Percentiles rank a stretch among this genome's conserved stretches.
Evolutionary conservation across 2,797 vertebrate species (phyloP).

Genomic region (Epinephelus malabaricus): DNA sequence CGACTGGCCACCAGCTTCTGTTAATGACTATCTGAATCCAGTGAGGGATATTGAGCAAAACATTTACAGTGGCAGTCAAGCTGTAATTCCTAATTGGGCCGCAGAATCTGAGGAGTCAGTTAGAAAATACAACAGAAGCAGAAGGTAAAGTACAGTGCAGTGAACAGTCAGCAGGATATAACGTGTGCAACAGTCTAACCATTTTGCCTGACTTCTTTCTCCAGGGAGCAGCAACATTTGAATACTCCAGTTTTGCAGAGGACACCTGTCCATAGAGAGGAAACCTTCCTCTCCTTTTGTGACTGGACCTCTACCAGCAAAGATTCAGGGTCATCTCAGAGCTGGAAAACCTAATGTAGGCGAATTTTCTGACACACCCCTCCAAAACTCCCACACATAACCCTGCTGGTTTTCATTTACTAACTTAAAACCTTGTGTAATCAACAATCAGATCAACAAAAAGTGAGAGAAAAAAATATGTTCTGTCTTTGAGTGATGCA

Average conservation of each 20-base stretch:
- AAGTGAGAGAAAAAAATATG: slow-evolving; percentile 83
- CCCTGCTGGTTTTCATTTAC: slow-evolving; percentile 85
- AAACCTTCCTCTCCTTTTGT: slow-evolving; percentile 85
- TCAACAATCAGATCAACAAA: slow-evolving; percentile 85
- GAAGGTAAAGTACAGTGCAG: background rate
- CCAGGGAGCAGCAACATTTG: slow-evolving; percentile 97
- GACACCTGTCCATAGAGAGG: slow-evolving; percentile 81
- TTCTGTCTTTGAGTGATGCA: slow-evolving; percentile 87
- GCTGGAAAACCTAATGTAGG: slow-evolving; percentile 73
- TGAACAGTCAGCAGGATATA: background rate
- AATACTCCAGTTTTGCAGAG: slow-evolving; percentile 88
- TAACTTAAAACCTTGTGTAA: slow-evolving; percentile 83
- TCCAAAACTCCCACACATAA: slow-evolving; percentile 78
- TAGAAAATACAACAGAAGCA: background rate
- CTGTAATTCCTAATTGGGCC: background rate
- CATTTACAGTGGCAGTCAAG: too few relatives aligned
- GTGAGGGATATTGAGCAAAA: background rate
- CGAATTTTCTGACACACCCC: slow-evolving; percentile 74
- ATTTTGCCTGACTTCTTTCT: slow-evolving; percentile 30
- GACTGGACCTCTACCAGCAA: slow-evolving; percentile 88
- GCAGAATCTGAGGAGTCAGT: background rate
- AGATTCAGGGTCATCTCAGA: slow-evolving; percentile 84
- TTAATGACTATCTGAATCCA: background rate
- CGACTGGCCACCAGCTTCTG: background rate
- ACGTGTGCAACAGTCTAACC: background rate